phyloP scores from a whole-genome alignment of 1,140 invertebrate species.

The Panagrolaimus sp. region DNA sequence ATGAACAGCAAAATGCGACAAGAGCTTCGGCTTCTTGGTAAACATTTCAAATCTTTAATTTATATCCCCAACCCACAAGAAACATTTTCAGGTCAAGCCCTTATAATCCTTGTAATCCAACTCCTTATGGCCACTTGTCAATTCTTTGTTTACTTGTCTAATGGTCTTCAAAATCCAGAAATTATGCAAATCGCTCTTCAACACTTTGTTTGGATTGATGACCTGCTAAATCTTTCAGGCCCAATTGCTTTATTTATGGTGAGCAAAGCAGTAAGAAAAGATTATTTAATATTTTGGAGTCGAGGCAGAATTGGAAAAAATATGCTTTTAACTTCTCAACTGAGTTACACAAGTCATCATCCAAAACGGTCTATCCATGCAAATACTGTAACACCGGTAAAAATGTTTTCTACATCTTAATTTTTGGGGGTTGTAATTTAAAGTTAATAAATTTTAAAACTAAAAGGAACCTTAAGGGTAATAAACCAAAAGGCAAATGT shows the following conservation, averaged over 20 bases:
- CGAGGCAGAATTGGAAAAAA: no score
- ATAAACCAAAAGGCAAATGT: no score
- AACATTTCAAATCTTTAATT: not conserved
- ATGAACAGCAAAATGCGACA: not conserved
- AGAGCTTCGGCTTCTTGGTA: constrained; percentile 7
- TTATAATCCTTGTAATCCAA: not conserved
- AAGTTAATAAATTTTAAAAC: no score
- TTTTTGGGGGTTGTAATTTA: no score
- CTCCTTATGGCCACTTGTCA: not conserved
- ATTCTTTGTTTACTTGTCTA: not conserved
- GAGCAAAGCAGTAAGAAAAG: not conserved
- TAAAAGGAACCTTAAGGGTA: no score
- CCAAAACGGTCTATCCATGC: no score
- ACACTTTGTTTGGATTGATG: not conserved
- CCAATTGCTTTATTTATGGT: not conserved
- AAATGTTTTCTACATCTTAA: no score
- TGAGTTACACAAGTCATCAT: no score
- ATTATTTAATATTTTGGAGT: not conserved
- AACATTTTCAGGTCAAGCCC: constrained; percentile 9
- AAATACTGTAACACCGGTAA: no score
- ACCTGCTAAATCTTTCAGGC: not conserved
- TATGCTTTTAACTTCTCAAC: no score
- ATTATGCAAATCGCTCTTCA: not conserved
- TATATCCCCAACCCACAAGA: not conserved
- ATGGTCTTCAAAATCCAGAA: not conserved